Base-by-base conservation (phyloP, 2,888 invertebrate species). In the Cacoxenus indagator region DNA sequence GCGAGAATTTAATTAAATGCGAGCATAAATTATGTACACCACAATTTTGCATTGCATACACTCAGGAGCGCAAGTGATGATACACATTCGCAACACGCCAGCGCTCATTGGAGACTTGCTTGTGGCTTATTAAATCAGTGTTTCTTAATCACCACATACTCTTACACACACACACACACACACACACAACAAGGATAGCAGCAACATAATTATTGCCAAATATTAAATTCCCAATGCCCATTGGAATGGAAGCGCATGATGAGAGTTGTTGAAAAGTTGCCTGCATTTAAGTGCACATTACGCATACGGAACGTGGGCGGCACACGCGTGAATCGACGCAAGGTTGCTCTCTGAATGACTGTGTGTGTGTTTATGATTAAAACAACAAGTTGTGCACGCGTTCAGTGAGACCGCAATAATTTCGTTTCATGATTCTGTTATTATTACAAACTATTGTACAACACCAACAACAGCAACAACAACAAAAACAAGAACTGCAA, bases 1-100 rank as follows among this genome's bases (percentile, higher is more conserved):
- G 57, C 71, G 74, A 83, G 81, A 83, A 82, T 82, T 82, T 84
- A 79, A 84, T 83, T 84, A 84, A 83, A 80, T 77, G 71, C 73
- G 67, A 71, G 70, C 78, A 82, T 82, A 83, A 82, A 83, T 82
- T 83, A 81, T 81, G 72, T 70, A 70, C 11, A 51, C 19, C 9
- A 55, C n/a, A 1, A 55, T 55, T 55, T 22, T 27, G n/a, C 55
- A 26, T 55, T 55, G 55, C 55, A 55, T 55, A 55, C 55, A 5
- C 55, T 11, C n/a, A n/a, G 55, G 55, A 4, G 55, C 22, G 5
- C 24, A 51, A 22, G 6, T 9, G 9, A 37, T 37, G 8, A 2
- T 14, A 1, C 37, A 4, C 37, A 46, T 17, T 14, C 48, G 9
- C 48, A 26, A 24, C 51, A 4, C 51, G 1, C 37, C 11, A 6